Evolutionary conservation across 2,113 vertebrate species (phyloP).

Genomic region (Thamnaconus septentrionalis): DNA sequence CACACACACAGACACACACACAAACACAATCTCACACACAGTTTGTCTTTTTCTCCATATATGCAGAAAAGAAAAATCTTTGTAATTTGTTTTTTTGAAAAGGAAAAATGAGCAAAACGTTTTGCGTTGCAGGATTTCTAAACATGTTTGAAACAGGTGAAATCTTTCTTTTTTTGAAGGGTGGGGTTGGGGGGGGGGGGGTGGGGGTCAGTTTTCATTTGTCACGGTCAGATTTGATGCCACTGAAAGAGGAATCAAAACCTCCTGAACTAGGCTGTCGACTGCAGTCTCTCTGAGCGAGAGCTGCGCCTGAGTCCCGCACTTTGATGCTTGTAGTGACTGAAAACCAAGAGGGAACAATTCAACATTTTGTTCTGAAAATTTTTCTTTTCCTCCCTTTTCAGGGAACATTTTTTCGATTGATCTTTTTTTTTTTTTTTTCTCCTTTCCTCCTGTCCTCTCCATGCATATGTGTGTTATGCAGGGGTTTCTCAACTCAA

Average conservation of each 20-base stretch:
- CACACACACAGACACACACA: too few relatives aligned
- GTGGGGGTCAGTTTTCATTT: constrained; percentile 1
- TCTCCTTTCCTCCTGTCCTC: constrained; percentile 36
- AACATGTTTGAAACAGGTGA: background rate
- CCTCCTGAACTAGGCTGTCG: too few relatives aligned
- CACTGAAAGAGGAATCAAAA: too few relatives aligned
- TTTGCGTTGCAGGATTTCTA: too few relatives aligned
- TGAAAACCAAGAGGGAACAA: constrained; percentile 27
- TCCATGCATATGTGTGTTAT: constrained; percentile 66
- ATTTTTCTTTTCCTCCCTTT: constrained; percentile 28
- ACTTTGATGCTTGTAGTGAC: constrained; percentile 25
- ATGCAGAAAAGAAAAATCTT: too few relatives aligned
- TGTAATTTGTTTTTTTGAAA: too few relatives aligned
- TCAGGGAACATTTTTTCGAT: constrained; percentile 37
- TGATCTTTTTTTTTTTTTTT: too few relatives aligned
- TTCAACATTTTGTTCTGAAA: constrained; percentile 6
- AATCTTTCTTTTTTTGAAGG: background rate
- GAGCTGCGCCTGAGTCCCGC: constrained; percentile 21
- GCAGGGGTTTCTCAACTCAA: constrained; percentile 54
- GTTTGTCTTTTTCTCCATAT: too few relatives aligned
- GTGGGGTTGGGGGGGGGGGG: background rate
- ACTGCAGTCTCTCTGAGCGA: constrained; percentile 28
- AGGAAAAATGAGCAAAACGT: too few relatives aligned
- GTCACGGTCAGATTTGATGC: too few relatives aligned
- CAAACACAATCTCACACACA: too few relatives aligned